These are phyloP conservation scores for Numida meleagris DNA, from an alignment of 2,113 vertebrate genomes.

Conservation along the genomic window DNA sequence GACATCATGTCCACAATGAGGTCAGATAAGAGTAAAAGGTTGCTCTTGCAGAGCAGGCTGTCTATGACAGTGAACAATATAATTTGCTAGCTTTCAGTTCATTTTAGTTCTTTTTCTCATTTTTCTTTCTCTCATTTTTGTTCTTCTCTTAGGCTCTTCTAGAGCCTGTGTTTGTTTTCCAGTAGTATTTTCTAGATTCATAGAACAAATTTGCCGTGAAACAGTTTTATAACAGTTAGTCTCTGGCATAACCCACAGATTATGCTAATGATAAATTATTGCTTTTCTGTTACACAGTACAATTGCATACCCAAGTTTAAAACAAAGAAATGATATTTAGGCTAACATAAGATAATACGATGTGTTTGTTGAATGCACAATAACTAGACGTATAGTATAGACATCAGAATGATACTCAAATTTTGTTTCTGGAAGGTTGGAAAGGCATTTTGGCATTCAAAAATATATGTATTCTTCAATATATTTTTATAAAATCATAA, in stretches of 20 bases:
- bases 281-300: not conserved
- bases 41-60: conserved; percentile 63
- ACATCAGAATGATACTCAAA: not conserved
- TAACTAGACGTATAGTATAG: not conserved
- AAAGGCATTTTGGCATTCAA: not conserved
- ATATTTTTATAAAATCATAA: not conserved
- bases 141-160: not conserved
- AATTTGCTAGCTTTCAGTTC: not conserved
- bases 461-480: not conserved
- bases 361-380: not conserved
- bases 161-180: not conserved
- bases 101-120: not conserved
- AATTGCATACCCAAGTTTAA: not conserved
- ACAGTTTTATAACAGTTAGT: not conserved
- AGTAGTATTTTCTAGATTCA: not conserved
- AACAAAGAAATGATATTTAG: not conserved
- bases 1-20: conserved; percentile 62
- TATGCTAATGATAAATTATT: not conserved
- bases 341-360: too few species aligned
- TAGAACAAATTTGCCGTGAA: not conserved
- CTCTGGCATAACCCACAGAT: not conserved
- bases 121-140: too few species aligned
- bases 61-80: conserved; percentile 48
- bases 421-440: not conserved
- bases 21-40: conserved; percentile 62